Base-by-base conservation (phyloP, 2,797 vertebrate species). In the Harpia harpyja region DNA sequence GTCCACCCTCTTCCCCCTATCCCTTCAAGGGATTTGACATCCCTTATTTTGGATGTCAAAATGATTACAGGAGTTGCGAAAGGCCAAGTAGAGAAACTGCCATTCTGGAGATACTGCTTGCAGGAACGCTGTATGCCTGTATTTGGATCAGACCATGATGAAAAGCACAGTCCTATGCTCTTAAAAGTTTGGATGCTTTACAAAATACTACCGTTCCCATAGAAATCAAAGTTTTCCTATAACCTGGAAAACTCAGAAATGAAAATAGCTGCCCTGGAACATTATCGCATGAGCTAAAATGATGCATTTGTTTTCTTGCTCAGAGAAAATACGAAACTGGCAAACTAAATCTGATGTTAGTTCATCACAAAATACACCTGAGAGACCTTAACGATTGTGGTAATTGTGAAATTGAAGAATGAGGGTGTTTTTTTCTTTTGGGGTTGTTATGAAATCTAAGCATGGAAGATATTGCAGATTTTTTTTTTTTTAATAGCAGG, bases 211-310 rank as follows among this genome's bases (percentile, higher is more conserved):
- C 78, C 0, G 24, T 89, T 90, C 85, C 78, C 89, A 97, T 57
- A 94, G 92, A 96, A 95, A 95, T 94, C 37, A 33, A 77, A 76
- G 48, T 35, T 92, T 95, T 91, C 80, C 68, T 79, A 73, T 80
- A 95, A 93, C 75, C 68, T 79, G 70, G 61, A 85, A 92, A 90
- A 96, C 37, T 39, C 67, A 86, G 68, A 94, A 95, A 92, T 91
- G 9, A 94, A 94, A 94, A 94, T 32, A 91, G 39, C 74, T 96
- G 70, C 43, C 74, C 56, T 63, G 80, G 56, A 95, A 92, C 35
- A 61, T 28, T 92, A 93, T 12, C 88, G 49, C 90, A 81, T 67
- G 77, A 84, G 30, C 44, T 89, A 75, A 93, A 89, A 83, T 49
- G 15, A 49, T 81, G 61, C 30, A 22, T 12, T 87, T 84, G 49